Conservation (phyloP, 2,113 vertebrate genomes). For the Smithornis capensis region DNA sequence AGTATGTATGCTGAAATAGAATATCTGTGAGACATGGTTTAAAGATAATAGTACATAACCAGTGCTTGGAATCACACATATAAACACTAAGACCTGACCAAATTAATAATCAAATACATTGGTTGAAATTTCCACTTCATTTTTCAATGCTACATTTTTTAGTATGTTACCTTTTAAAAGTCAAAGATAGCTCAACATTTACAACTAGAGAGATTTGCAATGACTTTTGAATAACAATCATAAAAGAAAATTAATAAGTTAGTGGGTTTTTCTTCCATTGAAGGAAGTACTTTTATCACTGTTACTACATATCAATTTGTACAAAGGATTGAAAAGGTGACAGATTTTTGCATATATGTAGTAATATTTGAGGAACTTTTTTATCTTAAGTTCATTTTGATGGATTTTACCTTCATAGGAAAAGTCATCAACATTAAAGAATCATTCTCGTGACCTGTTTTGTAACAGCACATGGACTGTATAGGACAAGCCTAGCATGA, state of each 20-base stretch:
- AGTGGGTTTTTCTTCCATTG: background rate
- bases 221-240: background rate
- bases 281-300: background rate
- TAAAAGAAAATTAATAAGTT: background rate
- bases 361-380: background rate
- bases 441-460: background rate
- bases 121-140: background rate
- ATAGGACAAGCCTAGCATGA: background rate
- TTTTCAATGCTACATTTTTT: background rate
- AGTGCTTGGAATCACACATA: background rate
- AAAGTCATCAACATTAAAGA: background rate
- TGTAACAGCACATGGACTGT: background rate
- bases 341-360: background rate
- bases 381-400: background rate
- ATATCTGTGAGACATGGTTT: background rate
- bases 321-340: background rate
- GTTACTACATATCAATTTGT: background rate
- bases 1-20: background rate
- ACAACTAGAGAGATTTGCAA: background rate
- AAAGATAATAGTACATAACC: background rate
- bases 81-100: background rate
- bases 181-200: background rate
- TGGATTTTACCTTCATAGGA: background rate
- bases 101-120: background rate
- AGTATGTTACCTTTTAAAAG: background rate